Percentiles rank a stretch among this genome's conserved stretches.
phyloP scores from a whole-genome alignment of 1,140 invertebrate species.

The Saccostrea glomerata region DNA sequence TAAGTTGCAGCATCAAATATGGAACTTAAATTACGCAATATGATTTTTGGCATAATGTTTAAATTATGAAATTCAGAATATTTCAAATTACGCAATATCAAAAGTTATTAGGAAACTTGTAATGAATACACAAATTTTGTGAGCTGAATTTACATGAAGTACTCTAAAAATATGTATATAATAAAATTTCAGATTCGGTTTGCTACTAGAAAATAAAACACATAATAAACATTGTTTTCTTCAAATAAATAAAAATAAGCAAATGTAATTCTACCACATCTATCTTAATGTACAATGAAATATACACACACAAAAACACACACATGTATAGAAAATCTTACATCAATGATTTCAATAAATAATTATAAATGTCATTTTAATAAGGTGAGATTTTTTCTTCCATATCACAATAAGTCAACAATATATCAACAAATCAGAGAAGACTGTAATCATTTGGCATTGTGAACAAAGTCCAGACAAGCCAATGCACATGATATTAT shows the following conservation, averaged over 20 bases:
- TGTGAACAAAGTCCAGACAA: neutral
- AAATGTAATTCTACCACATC: neutral
- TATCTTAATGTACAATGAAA: neutral
- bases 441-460: neutral
- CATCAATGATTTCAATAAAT: conserved; percentile 25
- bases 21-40: neutral
- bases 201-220: neutral
- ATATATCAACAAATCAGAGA: neutral
- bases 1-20: neutral
- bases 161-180: neutral
- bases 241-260: neutral
- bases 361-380: neutral
- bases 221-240: neutral
- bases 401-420: conserved; percentile 39
- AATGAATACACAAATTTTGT: neutral
- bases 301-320: neutral
- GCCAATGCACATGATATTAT: neutral
- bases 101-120: neutral
- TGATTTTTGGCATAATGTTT: neutral
- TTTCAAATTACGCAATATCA: neutral
- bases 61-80: neutral
- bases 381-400: neutral
- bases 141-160: neutral
- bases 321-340: neutral
- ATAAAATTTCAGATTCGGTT: neutral